phyloP scores from a whole-genome alignment of 2,888 invertebrate species.

The Rhagonycha fulva region DNA sequence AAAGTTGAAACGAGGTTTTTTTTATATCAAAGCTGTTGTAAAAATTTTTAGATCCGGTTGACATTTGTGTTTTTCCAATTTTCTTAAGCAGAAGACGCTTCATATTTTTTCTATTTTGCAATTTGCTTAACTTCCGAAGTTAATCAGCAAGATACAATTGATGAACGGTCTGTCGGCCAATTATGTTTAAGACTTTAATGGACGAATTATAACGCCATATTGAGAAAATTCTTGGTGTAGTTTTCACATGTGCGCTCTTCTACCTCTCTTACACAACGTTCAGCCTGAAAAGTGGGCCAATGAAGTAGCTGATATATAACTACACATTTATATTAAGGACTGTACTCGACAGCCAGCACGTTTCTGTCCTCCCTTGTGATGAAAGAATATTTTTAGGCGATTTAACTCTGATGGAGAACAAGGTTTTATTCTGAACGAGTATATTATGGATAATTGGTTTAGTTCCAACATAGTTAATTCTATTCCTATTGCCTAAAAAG shows the following conservation, averaged over 20 bases:
- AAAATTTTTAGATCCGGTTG: constrained; percentile 10
- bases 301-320: constrained; percentile 25
- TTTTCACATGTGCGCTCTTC: constrained; percentile 16
- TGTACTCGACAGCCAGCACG: constrained; percentile 22
- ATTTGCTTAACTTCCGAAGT: constrained; percentile 1
- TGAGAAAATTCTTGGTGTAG: constrained; percentile 12
- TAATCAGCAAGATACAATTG: neutral
- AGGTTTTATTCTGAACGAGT: constrained; percentile 17
- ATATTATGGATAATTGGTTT: constrained; percentile 24
- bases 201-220: neutral
- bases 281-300: constrained; percentile 15
- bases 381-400: constrained; percentile 28
- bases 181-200: neutral
- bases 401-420: constrained; percentile 24
- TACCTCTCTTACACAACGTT: constrained; percentile 9
- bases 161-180: neutral
- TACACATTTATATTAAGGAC: constrained; percentile 24
- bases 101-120: constrained; percentile 5
- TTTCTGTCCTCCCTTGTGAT: constrained; percentile 19
- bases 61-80: constrained; percentile 8
- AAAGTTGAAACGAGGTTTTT: neutral
- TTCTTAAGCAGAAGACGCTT: constrained; percentile 3
- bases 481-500: neutral
- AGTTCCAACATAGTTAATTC: constrained; percentile 14
- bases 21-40: neutral